phyloP scores from a whole-genome alignment of 2,113 vertebrate genomes.

The Paramormyrops kingsleyae region DNA sequence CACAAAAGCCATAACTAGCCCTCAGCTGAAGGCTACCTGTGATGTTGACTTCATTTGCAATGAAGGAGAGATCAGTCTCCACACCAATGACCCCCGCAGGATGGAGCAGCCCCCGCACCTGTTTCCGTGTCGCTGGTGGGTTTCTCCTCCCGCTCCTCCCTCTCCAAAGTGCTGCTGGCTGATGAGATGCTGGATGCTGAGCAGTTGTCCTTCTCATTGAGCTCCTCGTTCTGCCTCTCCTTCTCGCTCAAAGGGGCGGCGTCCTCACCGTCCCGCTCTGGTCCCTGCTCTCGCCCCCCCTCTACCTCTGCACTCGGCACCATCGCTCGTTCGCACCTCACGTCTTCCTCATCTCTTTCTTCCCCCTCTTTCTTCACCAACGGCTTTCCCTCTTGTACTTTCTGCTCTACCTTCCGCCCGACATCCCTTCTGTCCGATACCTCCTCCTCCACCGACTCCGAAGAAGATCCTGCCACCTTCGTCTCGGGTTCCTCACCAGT shows the following conservation, averaged over 20 bases:
- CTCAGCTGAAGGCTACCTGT: neutral
- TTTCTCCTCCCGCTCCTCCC: constrained; percentile 88
- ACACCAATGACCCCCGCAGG: neutral
- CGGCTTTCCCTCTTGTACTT: neutral
- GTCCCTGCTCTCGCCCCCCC: constrained; percentile 59
- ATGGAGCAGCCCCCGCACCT: constrained; percentile 57
- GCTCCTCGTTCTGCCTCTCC: constrained; percentile 90
- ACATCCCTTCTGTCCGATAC: constrained; percentile 25
- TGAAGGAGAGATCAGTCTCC: neutral
- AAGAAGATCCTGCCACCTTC: constrained; percentile 30
- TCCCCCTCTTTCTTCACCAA: constrained; percentile 21
- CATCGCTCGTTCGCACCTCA: constrained; percentile 44
- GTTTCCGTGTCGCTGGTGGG: constrained; percentile 68
- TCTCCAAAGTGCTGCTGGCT: constrained; percentile 92
- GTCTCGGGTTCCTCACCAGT: constrained; percentile 32
- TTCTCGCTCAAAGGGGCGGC: constrained; percentile 82
- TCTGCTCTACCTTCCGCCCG: constrained; percentile 27
- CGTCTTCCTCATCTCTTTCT: constrained; percentile 5
- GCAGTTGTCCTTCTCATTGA: constrained; percentile 97
- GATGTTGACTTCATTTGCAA: neutral
- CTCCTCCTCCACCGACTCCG: constrained; percentile 36
- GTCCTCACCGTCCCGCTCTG: constrained; percentile 74
- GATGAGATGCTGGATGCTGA: constrained; percentile 97
- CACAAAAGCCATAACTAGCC: neutral
- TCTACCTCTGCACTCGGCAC: constrained; percentile 50